phyloP scores from a whole-genome alignment of 2,888 invertebrate genomes.

The Xestoiulus laeticollis region DNA sequence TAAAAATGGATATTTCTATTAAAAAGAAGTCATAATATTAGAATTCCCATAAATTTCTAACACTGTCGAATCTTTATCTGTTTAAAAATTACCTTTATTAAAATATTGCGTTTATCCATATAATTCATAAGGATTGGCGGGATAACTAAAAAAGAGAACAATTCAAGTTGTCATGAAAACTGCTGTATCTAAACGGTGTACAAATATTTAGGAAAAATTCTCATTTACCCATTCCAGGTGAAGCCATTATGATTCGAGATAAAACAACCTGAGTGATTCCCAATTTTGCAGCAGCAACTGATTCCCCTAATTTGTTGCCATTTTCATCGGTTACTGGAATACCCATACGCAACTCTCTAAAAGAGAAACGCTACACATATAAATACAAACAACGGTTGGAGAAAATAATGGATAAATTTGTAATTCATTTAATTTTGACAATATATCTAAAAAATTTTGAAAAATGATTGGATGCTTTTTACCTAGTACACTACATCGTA shows the following conservation, averaged over 20 bases:
- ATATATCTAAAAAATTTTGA: too few relatives aligned
- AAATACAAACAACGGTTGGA: too few relatives aligned
- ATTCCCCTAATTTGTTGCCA: conserved; percentile 75
- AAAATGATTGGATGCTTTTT: too few relatives aligned
- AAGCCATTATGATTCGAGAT: conserved; percentile 90
- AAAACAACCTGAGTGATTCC: conserved; percentile 90
- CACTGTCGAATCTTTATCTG: neutral
- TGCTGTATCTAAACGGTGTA: neutral
- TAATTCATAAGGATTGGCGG: neutral
- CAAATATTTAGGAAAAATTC: too few relatives aligned
- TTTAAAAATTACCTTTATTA: neutral
- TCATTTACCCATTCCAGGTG: conserved; percentile 90
- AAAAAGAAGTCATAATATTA: neutral
- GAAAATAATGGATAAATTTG: too few relatives aligned
- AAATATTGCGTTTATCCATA: neutral
- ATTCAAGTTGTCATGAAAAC: too few relatives aligned
- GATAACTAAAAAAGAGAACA: neutral
- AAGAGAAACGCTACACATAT: neutral
- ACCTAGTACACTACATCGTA: too few relatives aligned
- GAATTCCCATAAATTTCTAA: neutral
- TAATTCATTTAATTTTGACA: too few relatives aligned
- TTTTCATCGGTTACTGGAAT: conserved; percentile 82
- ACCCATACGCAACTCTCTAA: conserved; percentile 81
- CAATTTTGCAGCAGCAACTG: conserved; percentile 74
- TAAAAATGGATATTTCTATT: neutral